phyloP scores from a whole-genome alignment of 2,113 vertebrate species.

The Platichthys stellatus region DNA sequence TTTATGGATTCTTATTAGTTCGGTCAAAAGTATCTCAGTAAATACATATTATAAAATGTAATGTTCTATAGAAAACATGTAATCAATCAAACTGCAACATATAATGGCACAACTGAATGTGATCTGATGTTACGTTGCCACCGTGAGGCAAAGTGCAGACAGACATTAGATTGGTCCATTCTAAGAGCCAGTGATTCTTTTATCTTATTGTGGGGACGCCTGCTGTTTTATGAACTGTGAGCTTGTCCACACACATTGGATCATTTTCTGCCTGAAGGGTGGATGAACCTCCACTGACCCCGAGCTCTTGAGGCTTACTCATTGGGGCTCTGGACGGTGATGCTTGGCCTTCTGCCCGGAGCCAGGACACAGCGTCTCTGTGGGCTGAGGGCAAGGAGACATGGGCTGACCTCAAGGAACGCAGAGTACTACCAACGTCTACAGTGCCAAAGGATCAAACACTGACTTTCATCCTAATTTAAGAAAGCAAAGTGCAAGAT shows the following conservation, averaged over 20 bases:
- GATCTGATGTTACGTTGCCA: background rate
- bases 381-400: conserved; percentile 26
- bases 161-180: background rate
- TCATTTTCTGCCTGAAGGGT: conserved; percentile 58
- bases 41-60: background rate
- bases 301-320: conserved; percentile 17
- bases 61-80: too few species aligned
- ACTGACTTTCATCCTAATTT: conserved; percentile 31
- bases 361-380: conserved; percentile 29
- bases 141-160: background rate
- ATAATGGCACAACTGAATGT: background rate
- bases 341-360: conserved; percentile 51
- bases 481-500: conserved; percentile 27
- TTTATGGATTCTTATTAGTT: conserved; percentile 4
- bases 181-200: conserved; percentile 10
- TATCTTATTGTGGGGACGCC: background rate
- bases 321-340: conserved; percentile 41
- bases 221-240: conserved; percentile 45
- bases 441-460: conserved; percentile 35
- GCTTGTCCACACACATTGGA: conserved; percentile 64
- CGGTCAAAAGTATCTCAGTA: conserved; percentile 2
- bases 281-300: conserved; percentile 54
- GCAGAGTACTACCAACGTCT: conserved; percentile 25
- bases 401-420: conserved; percentile 35
- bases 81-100: background rate